Evolutionary conservation across 2,113 vertebrate species (phyloP), one percentile per base, ranked within the genome.

Genomic region (Cyrtonyx montezumae): DNA sequence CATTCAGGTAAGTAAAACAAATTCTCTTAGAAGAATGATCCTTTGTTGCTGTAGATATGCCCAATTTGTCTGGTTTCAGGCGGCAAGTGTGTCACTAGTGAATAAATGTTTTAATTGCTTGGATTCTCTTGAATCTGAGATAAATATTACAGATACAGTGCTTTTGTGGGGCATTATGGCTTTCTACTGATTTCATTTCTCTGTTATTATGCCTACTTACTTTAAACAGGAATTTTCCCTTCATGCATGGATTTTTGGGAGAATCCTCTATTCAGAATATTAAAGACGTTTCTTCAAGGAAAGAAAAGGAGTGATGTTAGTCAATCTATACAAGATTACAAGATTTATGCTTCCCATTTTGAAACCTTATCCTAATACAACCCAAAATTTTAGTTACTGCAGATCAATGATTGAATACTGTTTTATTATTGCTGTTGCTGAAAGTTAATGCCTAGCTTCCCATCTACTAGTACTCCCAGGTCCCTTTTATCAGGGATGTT

Each of bases 131-230:
- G 65, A 79, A 65, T 68, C 45, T 7, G 17, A 85, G 30, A 10
- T 6, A 79, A 73, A 48, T 40, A 26, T 21, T 61, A 30, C 7
- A 89, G 43, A 6, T 62, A 56, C 74, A 87, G 49, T 67, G 43
- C 2, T 8, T 79, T 79, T 46, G 11, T 53, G 34, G 13, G 11
- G 3, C 3, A 7, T 14, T 71, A 9, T 1, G 2, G 0, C 1
- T 13, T 63, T 40, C 22, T 36, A 3, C 19, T 45, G 0, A 71
- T 77, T 23, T 70, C 1, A 16, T 59, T 84, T 73, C 3, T 58
- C 80, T 94, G 8, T 55, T 71, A 4, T 83, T 85, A 9, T 76
- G 81, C 28, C 48, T 37, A 11, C 2, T 69, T n/a, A 58, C 28
- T 69, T 55, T 76, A 21, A 9, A 18, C 15, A 32, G 42, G 19